Conservation (phyloP, 2,888 invertebrate genomes). For the Idaea biselata region DNA sequence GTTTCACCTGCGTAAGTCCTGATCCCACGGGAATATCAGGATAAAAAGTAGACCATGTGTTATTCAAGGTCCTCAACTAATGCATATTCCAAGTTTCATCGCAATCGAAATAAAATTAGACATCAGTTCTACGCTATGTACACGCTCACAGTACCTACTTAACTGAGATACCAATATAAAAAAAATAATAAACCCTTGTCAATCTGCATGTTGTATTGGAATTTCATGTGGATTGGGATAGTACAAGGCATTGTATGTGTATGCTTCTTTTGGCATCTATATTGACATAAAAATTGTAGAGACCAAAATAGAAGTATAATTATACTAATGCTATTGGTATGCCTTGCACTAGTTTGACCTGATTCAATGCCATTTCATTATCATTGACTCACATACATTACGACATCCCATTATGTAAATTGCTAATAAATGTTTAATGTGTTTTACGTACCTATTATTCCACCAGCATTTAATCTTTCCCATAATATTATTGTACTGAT, state of each 20-base stretch:
- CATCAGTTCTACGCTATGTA: too few relatives aligned
- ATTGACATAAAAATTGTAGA: neutral
- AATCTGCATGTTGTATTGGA: neutral
- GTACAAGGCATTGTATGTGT: too few relatives aligned
- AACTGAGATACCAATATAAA: too few relatives aligned
- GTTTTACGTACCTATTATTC: slow-evolving; percentile 69
- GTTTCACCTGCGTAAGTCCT: too few relatives aligned
- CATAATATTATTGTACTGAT: slow-evolving; percentile 62
- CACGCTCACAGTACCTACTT: too few relatives aligned
- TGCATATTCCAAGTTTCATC: too few relatives aligned
- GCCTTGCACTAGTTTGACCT: neutral
- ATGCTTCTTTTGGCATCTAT: neutral
- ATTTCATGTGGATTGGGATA: neutral
- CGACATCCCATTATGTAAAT: neutral
- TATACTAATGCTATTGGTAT: neutral
- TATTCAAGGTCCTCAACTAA: too few relatives aligned
- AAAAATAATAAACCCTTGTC: too few relatives aligned
- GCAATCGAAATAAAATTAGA: too few relatives aligned
- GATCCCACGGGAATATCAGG: too few relatives aligned
- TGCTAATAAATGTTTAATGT: slow-evolving; percentile 3
- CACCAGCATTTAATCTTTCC: slow-evolving; percentile 81
- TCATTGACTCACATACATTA: neutral
- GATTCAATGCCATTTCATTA: neutral
- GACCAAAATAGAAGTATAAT: neutral
- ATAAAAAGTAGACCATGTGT: too few relatives aligned